These are phyloP conservation scores for Eilema caniola DNA, from an alignment of 2,888 invertebrate genomes.

Conservation along the genomic window DNA sequence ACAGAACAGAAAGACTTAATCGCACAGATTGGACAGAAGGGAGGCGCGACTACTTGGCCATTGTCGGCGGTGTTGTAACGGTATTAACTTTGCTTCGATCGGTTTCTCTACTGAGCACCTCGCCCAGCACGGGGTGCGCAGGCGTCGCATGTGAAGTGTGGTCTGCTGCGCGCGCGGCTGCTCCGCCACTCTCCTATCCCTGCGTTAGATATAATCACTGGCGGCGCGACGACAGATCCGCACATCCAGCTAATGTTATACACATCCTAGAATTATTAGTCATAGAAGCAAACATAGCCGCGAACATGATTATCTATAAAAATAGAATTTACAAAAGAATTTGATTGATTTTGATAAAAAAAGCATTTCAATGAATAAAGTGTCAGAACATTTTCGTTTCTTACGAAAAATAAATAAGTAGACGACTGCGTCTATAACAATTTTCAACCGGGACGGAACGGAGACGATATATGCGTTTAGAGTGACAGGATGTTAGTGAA, in stretches of 20 bases:
- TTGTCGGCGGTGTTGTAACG: constrained; percentile 81
- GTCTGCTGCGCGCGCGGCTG: constrained; percentile 78
- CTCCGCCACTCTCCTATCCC: constrained; percentile 84
- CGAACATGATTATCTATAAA: constrained; percentile 42
- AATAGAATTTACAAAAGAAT: constrained; percentile 21
- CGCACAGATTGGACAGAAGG: constrained; percentile 85
- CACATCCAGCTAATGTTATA: constrained; percentile 56
- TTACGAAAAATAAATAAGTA: constrained; percentile 21
- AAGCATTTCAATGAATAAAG: constrained; percentile 33
- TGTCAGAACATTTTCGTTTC: constrained; percentile 54
- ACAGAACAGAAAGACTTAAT: constrained; percentile 85
- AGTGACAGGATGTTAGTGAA: too few species aligned
- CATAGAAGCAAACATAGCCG: constrained; percentile 41
- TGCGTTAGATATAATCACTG: constrained; percentile 85
- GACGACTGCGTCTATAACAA: constrained; percentile 30
- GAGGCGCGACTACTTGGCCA: constrained; percentile 86
- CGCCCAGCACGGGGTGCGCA: constrained; percentile 94
- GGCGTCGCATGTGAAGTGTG: constrained; percentile 90
- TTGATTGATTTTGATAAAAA: constrained; percentile 26
- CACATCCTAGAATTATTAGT: constrained; percentile 59
- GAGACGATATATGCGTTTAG: too few species aligned
- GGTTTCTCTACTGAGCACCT: constrained; percentile 90
- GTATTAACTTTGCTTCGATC: constrained; percentile 89
- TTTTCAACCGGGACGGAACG: too few species aligned
- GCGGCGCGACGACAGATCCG: constrained; percentile 70